Base-by-base conservation (phyloP, 1,140 invertebrate species). In the Harpegnathos saltator region DNA sequence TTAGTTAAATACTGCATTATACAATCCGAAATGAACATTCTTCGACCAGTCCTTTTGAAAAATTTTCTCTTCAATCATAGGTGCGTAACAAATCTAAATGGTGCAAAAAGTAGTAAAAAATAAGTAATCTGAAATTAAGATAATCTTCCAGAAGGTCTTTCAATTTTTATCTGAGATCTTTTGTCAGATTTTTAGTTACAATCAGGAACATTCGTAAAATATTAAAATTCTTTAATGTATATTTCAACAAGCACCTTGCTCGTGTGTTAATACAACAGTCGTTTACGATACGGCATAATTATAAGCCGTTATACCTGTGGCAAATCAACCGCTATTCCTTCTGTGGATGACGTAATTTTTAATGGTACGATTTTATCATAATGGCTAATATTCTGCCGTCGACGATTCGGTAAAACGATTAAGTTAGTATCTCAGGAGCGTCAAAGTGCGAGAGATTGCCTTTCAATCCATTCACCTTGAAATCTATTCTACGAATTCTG, bases 281-380 rank as follows among this genome's bases (percentile, higher is more conserved):
- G 48, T 65, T 65, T 4, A 15, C 5, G 17, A 44, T 48, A 3
- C 14, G 22, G 2, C 19, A 1, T 14, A 44, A 48, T 65, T 44
- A 48, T 22, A n/a, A 17, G 11, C 15, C n/a, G 24, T 48, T 48
- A 24, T 48, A 66, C 24, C n/a, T 56, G 11, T 56, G 3, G 11
- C 38, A 19, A 19, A 19, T 14, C 19, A 26, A n/a, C 29, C 50
- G 7, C 19, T 2, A 50, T 24, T 17, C n/a, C 22, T 52, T 68
- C 11, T 19, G 0, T 65, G 1, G 24, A 68, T 50, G 48, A 66
- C 14, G 24, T 66, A 9, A 68, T 68, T 68, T 44, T 68, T 68
- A 44, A 29, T 14, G 14, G 44, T 1, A 17, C 19, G 48, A 48
- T 19, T 38, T 48, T 44, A 48, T 66, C 38, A 5, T 69, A 50